Conservation (phyloP, 1,140 invertebrate species). For the Vollenhovia emeryi region DNA sequence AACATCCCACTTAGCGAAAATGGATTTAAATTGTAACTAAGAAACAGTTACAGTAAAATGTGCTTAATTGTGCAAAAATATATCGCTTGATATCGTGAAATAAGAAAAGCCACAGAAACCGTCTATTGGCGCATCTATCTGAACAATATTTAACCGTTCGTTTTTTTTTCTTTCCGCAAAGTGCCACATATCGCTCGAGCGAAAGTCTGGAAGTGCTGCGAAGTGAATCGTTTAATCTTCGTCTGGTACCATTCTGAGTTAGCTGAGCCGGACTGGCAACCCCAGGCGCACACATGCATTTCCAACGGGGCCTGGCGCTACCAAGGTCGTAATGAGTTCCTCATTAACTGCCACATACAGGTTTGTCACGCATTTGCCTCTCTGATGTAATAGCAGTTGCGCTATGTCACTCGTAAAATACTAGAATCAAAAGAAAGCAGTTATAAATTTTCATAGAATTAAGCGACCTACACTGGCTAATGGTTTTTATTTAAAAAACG, state of each 20-base stretch:
- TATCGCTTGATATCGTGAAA: not conserved
- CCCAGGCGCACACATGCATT: conserved; percentile 87
- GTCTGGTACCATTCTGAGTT: conserved; percentile 94
- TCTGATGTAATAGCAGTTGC: not conserved
- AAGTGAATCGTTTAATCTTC: conserved; percentile 91
- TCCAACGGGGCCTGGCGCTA: conserved; percentile 87
- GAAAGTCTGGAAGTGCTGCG: conserved; percentile 88
- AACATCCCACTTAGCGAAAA: not conserved
- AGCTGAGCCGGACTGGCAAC: conserved; percentile 89
- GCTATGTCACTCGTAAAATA: too few relatives aligned
- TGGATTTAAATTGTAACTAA: not conserved
- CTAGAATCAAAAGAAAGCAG: not conserved
- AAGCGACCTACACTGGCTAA: too few relatives aligned
- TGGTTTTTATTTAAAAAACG: too few relatives aligned
- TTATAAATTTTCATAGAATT: too few relatives aligned
- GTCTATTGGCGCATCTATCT: not conserved
- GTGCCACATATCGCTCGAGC: conserved; percentile 88
- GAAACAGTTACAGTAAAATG: not conserved
- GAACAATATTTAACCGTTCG: not conserved
- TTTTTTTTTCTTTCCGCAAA: conserved; percentile 73
- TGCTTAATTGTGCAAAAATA: not conserved
- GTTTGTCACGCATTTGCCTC: conserved; percentile 78
- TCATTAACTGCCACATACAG: conserved; percentile 90
- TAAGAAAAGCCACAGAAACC: not conserved
- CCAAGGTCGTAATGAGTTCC: conserved; percentile 91